Base-by-base conservation (phyloP, 1,140 invertebrate genomes). In the Brachionus koreanus region DNA sequence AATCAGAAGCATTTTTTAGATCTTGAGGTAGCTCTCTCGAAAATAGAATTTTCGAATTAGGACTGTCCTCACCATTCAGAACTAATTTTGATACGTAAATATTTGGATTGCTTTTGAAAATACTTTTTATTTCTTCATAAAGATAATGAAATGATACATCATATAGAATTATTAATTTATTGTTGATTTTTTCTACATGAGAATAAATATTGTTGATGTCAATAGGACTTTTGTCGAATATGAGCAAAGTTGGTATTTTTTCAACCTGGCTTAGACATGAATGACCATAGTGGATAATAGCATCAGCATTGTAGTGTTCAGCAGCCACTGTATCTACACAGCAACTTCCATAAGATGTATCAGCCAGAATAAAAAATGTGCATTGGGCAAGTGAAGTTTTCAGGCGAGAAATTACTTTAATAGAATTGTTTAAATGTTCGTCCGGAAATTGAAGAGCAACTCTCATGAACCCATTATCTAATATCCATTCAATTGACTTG, bases 391-490 rank as follows among this genome's bases (percentile, higher is more conserved):
- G 83, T 85, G 85, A 63, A 6, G 90, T 87, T 86, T 92, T 91
- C 13, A 97, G 88, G 84, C 88, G 88, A 61, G 91, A 87, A 83
- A 91, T 91, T 82, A 97, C 90, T 81, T 90, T 86, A n/a, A 91
- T 89, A 77, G 94, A 92, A 88, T 93, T 90, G 29, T 86, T 83
- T 81, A 97, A 88, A 65, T 94, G 89, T 39, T 92, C 89, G 89
- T 97, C 95, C 10, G 95, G 95, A 88, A 97, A 96, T 90, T 97
- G 95, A 63, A 97, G 87, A 83, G 94, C 95, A 35, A 96, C 92
- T 94, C 49, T 13, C 35, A 39, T 79, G 39, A 79, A 79, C 10
- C 57, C 33, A 12, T 79, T 79, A 3, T 42, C 33, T 12, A 19
- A 9, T 23, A 79, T 61, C 76, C 76, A 79, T 23, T 61, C 43